Base-by-base conservation (phyloP, 2,113 vertebrate species). In the Trichechus manatus region DNA sequence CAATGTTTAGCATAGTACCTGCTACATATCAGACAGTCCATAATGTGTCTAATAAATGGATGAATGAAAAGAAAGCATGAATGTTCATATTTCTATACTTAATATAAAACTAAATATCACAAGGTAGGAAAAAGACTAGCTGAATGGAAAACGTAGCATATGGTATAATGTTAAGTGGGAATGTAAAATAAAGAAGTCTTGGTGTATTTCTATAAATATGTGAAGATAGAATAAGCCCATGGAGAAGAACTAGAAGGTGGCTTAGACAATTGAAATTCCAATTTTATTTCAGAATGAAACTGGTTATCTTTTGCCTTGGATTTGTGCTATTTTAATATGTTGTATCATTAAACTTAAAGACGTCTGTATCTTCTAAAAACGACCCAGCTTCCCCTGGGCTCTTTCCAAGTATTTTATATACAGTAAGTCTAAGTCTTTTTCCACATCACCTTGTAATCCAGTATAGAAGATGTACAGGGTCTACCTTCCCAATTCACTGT, bases 391-490 rank as follows among this genome's bases (percentile, higher is more conserved):
- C 4, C 53, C 61, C 61, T 50, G 39, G 9, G 14, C 11, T 64
- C 39, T 85, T 59, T 44, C n/a, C 47, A 61, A 1, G 27, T 42
- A 22, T 15, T 68, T 61, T 83, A 91, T 98, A 97, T 98, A 99
- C 98, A 79, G 99, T 99, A n/a, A 98, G 98, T 87, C 99, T 99
- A n/a, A 98, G 98, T 87, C 99, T 68, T 98, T 97, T 99, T 99
- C 96, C 99, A 99, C 99, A 99, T 99, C 97, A 99, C 99, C 93
- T 99, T 98, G 78, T 99, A 99, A 19, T 99, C 99, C 91, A 99
- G 97, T 78, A 99, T 97, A 6, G 99, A 99, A 20, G 99, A 99
- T 0, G 99, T 99, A 87, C 99, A 98, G 0, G 99, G 98, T 87
- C 99, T 98, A 86, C 99, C 99, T 87, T 99, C 99, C 82, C 97